Evolutionary conservation across 2,888 invertebrate species (phyloP).

Genomic region (Lathronympha strigana): DNA sequence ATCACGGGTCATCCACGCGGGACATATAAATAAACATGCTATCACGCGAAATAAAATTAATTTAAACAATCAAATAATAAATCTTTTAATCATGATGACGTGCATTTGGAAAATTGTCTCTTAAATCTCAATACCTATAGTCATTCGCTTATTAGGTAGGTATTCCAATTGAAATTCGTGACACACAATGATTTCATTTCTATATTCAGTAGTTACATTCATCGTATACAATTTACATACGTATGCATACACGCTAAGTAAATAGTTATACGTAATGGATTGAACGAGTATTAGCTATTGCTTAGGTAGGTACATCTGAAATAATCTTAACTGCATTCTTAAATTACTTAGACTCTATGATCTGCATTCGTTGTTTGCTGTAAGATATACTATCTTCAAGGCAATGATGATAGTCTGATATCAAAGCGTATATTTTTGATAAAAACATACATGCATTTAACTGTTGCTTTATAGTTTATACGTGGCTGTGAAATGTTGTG

Average conservation of each 20-base stretch:
- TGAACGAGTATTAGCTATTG: not conserved
- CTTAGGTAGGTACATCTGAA: not conserved
- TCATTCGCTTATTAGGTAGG: not conserved
- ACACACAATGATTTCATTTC: slow-evolving; percentile 39
- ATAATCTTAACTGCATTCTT: slow-evolving; percentile 31
- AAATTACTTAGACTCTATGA: slow-evolving; percentile 32
- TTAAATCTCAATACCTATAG: not conserved
- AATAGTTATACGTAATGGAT: slow-evolving; percentile 5
- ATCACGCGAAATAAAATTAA: slow-evolving; percentile 8
- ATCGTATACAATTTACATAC: slow-evolving; percentile 14
- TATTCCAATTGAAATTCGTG: slow-evolving; percentile 11
- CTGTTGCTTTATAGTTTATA: not conserved
- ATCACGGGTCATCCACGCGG: slow-evolving; percentile 23
- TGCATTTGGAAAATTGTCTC: not conserved
- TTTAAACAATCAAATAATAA: slow-evolving; percentile 3
- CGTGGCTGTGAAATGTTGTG: slow-evolving; percentile 9
- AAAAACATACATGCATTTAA: not conserved
- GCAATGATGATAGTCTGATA: slow-evolving; percentile 26
- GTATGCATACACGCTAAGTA: slow-evolving; percentile 4
- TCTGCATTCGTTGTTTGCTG: slow-evolving; percentile 33
- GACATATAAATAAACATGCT: slow-evolving; percentile 27
- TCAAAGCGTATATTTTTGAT: slow-evolving; percentile 28
- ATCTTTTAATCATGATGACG: not conserved
- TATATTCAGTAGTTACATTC: slow-evolving; percentile 36
- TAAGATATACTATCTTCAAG: slow-evolving; percentile 35